Conservation (phyloP, 2,113 vertebrate genomes). For the Eudorcas thomsonii region DNA sequence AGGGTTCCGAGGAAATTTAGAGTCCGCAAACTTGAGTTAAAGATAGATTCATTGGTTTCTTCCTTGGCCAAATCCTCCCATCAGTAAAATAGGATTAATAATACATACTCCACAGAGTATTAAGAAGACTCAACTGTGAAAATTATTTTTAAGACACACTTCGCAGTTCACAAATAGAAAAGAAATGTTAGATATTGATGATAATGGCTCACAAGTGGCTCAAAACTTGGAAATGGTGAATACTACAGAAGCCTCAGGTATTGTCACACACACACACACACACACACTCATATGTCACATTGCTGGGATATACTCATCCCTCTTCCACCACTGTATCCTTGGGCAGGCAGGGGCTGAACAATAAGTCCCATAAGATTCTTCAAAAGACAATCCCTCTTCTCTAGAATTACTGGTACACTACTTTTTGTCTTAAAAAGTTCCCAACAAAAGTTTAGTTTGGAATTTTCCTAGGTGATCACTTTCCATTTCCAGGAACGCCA, state of each 20-base stretch:
- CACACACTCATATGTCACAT: not conserved
- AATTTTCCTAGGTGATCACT: not conserved
- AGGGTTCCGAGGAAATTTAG: not conserved
- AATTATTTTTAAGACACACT: not conserved
- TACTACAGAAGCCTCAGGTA: not conserved
- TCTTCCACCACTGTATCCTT: not conserved
- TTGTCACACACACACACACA: not conserved
- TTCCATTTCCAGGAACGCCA: not conserved
- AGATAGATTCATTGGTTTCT: not conserved
- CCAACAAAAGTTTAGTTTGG: not conserved
- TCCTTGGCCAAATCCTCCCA: not conserved
- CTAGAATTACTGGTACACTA: not conserved
- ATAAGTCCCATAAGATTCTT: not conserved
- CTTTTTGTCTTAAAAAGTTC: conserved; percentile 8
- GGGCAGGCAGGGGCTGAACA: not conserved
- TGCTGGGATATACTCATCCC: too few relatives aligned
- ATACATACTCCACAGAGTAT: not conserved
- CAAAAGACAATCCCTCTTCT: not conserved
- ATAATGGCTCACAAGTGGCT: not conserved
- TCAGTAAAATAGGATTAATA: not conserved
- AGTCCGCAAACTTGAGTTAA: not conserved
- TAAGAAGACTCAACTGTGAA: not conserved
- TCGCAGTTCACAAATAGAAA: not conserved
- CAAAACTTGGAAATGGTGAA: not conserved
- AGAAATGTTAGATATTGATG: not conserved